Base-by-base conservation (phyloP, 2,888 invertebrate species). In the Neoascia interrupta region DNA sequence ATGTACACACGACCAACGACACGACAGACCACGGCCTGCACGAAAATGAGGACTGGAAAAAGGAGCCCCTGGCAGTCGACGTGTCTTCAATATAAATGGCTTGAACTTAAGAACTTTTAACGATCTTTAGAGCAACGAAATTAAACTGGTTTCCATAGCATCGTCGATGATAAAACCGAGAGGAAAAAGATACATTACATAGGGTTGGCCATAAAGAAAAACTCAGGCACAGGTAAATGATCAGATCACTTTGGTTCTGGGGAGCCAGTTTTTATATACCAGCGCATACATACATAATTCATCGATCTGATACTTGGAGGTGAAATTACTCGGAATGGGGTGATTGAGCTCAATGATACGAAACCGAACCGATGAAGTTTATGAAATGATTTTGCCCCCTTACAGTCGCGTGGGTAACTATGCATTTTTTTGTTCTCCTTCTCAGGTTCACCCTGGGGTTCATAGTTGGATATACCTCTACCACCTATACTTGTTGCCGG, bases 91-190 rank as follows among this genome's bases (percentile, higher is more conserved):
- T 79, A 79, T 68, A 79, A 79, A 79, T 73, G 73, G 41, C 66
- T 79, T 79, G 79, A 79, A 79, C 79, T 79, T 79, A 79, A 79
- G 79, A 79, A 79, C 79, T 79, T 73, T 79, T 79, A 73, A 73
- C 79, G 79, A 79, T 79, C 73, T 66, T 73, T 73, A 79, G 72
- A 79, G 79, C 73, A 66, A 73, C 66, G 34, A 73, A 73, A 79
- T 79, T 79, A 79, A 79, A 79, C 79, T 73, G 79, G 79, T 79
- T 79, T 79, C 68, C 66, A 73, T 68, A 79, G 79, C 61, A 66
- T 72, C 49, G 70, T 72, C 73, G 64, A 79, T 79, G 60, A 73
- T 73, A 73, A 73, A 79, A 73, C 73, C 51, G 75, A 79, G 66
- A 79, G 47, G 54, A 79, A 61, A 73, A 73, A 73, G 66, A 73